Percentiles rank a stretch among this genome's conserved stretches.
Conservation (phyloP, 1,140 invertebrate species). For the Dendroctonus valens region DNA sequence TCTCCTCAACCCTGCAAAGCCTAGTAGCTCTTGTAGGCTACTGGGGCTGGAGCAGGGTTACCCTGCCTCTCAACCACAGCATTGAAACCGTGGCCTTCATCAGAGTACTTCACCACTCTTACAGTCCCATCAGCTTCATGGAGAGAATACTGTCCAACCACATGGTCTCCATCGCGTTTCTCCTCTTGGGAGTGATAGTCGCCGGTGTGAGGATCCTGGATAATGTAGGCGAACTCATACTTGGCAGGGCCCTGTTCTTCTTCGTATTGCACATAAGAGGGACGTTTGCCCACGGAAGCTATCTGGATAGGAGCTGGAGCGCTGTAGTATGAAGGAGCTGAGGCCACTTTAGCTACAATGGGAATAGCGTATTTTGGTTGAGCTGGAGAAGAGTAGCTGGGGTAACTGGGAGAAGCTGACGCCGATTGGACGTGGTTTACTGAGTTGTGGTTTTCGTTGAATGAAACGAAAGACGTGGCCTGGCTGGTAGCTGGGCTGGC, state of each 20-base stretch:
- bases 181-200: constrained; percentile 59
- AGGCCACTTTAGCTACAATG: constrained; percentile 38
- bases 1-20: too few species aligned
- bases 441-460: constrained; percentile 36
- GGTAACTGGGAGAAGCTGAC: constrained; percentile 8
- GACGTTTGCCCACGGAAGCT: neutral
- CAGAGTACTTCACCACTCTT: constrained; percentile 66
- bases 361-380: constrained; percentile 34
- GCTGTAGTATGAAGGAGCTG: constrained; percentile 19
- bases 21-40: constrained; percentile 2
- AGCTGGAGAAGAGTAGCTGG: constrained; percentile 35
- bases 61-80: constrained; percentile 55
- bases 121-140: constrained; percentile 58
- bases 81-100: constrained; percentile 66
- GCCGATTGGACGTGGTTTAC: constrained; percentile 51
- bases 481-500: neutral
- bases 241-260: constrained; percentile 47
- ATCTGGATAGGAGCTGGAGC: constrained; percentile 18
- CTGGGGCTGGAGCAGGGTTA: constrained; percentile 10
- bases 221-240: constrained; percentile 56
- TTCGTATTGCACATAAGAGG: constrained; percentile 32
- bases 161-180: constrained; percentile 38
- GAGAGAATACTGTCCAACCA: constrained; percentile 47
- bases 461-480: constrained; percentile 25
- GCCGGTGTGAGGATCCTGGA: constrained; percentile 57